Percentiles rank a stretch among this genome's conserved stretches.
These are phyloP conservation scores for Spodoptera exigua DNA, from an alignment of 2,888 invertebrate genomes.

Conservation along the genomic window DNA sequence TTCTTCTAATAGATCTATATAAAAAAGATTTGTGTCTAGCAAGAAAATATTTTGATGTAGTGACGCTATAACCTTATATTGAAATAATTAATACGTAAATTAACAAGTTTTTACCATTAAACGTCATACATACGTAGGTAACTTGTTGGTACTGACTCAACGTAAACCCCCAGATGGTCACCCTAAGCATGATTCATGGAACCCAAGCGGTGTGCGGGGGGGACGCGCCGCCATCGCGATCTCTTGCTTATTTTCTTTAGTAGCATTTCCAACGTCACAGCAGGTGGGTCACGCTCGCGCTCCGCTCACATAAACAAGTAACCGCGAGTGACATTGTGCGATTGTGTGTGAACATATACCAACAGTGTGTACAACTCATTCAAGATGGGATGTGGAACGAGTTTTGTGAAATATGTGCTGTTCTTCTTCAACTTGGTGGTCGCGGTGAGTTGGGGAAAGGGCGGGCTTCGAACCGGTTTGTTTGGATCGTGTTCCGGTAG, in stretches of 20 bases:
- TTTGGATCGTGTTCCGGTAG: conserved; percentile 72
- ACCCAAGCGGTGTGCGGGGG: conserved; percentile 62
- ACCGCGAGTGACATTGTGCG: conserved; percentile 82
- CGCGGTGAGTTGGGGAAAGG: conserved; percentile 91
- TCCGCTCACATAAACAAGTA: conserved; percentile 63
- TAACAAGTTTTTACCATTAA: not conserved
- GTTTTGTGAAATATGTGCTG: conserved; percentile 94
- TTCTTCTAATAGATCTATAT: too few species aligned
- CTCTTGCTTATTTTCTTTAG: conserved; percentile 77
- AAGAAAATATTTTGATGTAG: too few species aligned
- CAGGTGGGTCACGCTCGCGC: conserved; percentile 57
- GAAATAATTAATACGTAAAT: too few species aligned
- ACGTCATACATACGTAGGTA: conserved; percentile 7
- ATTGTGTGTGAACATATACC: conserved; percentile 76
- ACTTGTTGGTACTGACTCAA: conserved; percentile 20
- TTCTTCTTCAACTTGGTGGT: conserved; percentile 94
- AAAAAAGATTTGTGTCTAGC: too few species aligned
- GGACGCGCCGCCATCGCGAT: conserved; percentile 82
- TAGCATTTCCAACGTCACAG: conserved; percentile 73
- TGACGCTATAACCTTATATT: too few species aligned
- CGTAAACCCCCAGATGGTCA: conserved; percentile 62
- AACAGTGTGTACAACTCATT: conserved; percentile 79
- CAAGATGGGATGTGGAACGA: conserved; percentile 92
- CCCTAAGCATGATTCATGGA: conserved; percentile 70
- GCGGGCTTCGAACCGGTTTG: conserved; percentile 81